These are phyloP conservation scores for Hylaeus volcanicus DNA, from an alignment of 1,140 invertebrate genomes.

Conservation along the genomic window DNA sequence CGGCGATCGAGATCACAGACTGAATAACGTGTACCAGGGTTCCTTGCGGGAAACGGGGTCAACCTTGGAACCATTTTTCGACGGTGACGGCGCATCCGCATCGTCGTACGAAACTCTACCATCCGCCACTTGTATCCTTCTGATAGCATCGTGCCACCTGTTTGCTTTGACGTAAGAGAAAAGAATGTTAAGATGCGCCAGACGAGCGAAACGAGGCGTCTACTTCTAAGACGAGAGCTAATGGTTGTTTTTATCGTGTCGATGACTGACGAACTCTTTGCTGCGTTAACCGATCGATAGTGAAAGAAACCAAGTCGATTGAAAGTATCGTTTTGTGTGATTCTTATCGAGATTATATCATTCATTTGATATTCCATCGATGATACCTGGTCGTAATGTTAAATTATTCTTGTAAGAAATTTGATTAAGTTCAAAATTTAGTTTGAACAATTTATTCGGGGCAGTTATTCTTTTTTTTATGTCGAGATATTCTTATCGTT, in stretches of 20 bases:
- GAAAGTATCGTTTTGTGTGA: background rate
- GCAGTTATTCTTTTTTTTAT: background rate
- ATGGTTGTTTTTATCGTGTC: background rate
- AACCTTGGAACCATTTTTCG: slow-evolving; percentile 63
- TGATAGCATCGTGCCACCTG: slow-evolving; percentile 46
- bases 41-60: slow-evolving; percentile 72
- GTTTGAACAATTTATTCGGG: background rate
- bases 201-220: slow-evolving; percentile 21
- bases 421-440: background rate
- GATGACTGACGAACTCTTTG: background rate
- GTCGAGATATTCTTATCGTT: too few relatives aligned
- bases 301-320: background rate
- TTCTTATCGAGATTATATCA: background rate
- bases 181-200: background rate
- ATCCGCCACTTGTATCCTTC: slow-evolving; percentile 38
- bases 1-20: slow-evolving; percentile 65
- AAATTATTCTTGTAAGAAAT: background rate
- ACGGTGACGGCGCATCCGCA: slow-evolving; percentile 42
- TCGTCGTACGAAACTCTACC: slow-evolving; percentile 43
- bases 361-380: slow-evolving; percentile 5
- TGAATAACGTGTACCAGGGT: slow-evolving; percentile 74
- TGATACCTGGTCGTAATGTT: slow-evolving; percentile 12
- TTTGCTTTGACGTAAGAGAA: slow-evolving; percentile 56
- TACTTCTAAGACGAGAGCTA: slow-evolving; percentile 19
- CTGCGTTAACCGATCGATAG: background rate